These are phyloP conservation scores for Psilopsiagon aurifrons DNA, from an alignment of 2,113 vertebrate genomes.

Conservation along the genomic window DNA sequence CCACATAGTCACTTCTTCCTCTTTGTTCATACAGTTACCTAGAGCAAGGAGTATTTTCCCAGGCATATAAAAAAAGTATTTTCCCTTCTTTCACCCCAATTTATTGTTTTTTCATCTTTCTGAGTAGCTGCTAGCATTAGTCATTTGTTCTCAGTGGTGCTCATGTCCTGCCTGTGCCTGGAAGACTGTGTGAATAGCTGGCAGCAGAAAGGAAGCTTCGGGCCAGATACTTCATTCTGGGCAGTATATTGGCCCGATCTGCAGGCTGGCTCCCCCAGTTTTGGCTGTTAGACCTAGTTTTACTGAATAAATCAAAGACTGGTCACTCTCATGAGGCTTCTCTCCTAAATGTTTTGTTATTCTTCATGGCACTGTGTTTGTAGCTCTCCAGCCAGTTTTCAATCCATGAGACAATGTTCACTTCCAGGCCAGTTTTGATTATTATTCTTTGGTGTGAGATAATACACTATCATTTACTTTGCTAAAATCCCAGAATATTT, in stretches of 20 bases:
- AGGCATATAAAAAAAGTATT: background rate
- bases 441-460: conserved; percentile 52
- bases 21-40: background rate
- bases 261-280: background rate
- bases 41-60: background rate
- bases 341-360: background rate
- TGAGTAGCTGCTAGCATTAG: background rate
- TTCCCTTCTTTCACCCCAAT: background rate
- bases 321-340: background rate
- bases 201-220: background rate
- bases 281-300: background rate
- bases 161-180: background rate
- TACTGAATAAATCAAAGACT: background rate
- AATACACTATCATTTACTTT: conserved; percentile 49
- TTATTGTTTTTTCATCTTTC: background rate
- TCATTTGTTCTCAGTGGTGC: background rate
- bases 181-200: background rate
- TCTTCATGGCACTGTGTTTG: conserved; percentile 26
- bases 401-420: conserved; percentile 20
- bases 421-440: conserved; percentile 56
- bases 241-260: background rate
- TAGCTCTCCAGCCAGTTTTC: conserved; percentile 21
- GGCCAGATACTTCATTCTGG: background rate
- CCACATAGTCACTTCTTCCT: background rate
- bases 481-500: conserved; percentile 52